Evolutionary conservation across 2,888 invertebrate species (phyloP).

Genomic region (Aporophyla nigra): DNA sequence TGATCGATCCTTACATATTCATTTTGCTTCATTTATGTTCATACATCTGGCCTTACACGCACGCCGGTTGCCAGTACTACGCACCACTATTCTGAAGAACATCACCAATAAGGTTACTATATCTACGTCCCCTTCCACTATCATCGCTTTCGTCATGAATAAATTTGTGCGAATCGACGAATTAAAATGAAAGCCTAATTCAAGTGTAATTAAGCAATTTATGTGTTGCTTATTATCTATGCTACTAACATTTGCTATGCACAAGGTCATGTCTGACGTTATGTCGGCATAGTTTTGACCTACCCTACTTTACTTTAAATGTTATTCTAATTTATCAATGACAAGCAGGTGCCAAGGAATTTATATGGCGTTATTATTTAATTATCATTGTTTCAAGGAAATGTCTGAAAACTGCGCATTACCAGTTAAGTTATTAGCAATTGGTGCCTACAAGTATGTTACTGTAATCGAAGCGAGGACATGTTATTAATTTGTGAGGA

Average conservation of each 20-base stretch:
- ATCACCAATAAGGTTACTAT: too few relatives aligned
- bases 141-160: too few relatives aligned
- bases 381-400: conserved; percentile 17
- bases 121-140: too few relatives aligned
- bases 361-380: not conserved
- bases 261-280: not conserved
- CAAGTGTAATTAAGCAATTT: too few relatives aligned
- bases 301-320: not conserved
- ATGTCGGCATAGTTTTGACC: not conserved
- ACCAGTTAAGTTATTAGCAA: not conserved
- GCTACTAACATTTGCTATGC: not conserved
- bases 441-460: not conserved
- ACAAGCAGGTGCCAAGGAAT: conserved; percentile 1
- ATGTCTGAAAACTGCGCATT: not conserved
- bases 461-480: not conserved
- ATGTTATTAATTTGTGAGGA: too few relatives aligned
- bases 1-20: too few relatives aligned
- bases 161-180: too few relatives aligned
- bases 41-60: too few relatives aligned
- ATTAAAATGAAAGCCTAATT: too few relatives aligned
- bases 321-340: not conserved
- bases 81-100: too few relatives aligned
- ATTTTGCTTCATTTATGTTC: too few relatives aligned
- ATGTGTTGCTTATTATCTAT: not conserved
- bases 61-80: too few relatives aligned